Evolutionary conservation across 2,888 invertebrate genomes (phyloP), one percentile per base, ranked within the genome.

Genomic region (Macrophya annulata): DNA sequence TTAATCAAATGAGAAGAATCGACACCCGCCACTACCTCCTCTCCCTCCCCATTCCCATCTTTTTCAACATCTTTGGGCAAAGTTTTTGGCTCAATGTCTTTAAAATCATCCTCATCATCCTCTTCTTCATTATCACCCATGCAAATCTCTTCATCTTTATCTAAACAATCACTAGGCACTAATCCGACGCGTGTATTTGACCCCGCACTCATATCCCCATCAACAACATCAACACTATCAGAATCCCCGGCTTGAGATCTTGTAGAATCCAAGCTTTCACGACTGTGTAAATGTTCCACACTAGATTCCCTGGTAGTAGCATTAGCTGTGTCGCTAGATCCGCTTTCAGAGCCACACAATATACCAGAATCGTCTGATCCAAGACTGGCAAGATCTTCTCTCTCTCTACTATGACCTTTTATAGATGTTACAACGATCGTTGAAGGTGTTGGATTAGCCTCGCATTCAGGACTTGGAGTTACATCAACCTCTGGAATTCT

Each of bases 401-500:
- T 95, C 94, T 94, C 94, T 85, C 93, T 94, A 94, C 92, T 95
- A 93, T 91, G 87, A 86, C 85, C 87, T 86, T 86, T 88, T 87
- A 74, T 84, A 87, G 85, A 87, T 59, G 90, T 89, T 85, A 88
- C 89, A 85, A 84, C 85, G 87, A 88, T 89, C 17, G 85, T 87
- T 31, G 86, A 87, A 21, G 86, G 88, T 71, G 90, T 89, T 5
- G 93, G 93, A 86, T 91, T 92, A 10, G 92, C 91, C 88, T 95
- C 95, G 90, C 95, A 95, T 93, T 96, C 95, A 45, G 96, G 95
- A 90, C 95, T 95, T n/a, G 95, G 95, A 17, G 95, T 95, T 12
- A 95, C 94, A 94, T 97, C 96, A 92, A 97, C 97, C 95, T 98
- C 98, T 86, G 98, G 98, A 92, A 98, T 98, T 93, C 97, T 95